Percentiles rank a stretch among this genome's conserved stretches.
Evolutionary conservation across 2,113 vertebrate genomes (phyloP).

Genomic region (Callaeas wilsoni): DNA sequence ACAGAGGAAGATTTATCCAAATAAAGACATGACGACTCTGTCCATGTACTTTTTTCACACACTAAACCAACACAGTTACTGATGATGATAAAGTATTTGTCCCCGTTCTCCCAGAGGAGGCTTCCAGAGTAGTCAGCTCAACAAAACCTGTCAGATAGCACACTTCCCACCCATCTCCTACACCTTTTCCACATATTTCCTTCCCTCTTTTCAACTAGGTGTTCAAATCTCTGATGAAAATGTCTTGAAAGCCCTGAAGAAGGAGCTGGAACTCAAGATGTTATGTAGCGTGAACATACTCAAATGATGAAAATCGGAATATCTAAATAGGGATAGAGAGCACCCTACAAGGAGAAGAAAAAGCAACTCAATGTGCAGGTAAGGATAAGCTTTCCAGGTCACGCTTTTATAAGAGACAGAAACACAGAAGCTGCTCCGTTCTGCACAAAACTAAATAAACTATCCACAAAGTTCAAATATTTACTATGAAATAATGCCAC

Average conservation of each 20-base stretch:
- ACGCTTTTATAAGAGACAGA: neutral
- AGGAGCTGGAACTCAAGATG: neutral
- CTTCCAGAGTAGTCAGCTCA: neutral
- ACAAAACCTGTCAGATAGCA: neutral
- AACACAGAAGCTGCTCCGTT: neutral
- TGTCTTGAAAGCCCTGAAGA: neutral
- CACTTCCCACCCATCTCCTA: neutral
- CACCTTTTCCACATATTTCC: neutral
- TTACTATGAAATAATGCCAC: neutral
- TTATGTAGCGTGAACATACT: neutral
- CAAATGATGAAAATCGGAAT: neutral
- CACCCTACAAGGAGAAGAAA: neutral
- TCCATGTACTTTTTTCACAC: neutral
- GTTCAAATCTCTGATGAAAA: neutral
- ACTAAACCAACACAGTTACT: neutral
- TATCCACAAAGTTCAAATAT: neutral
- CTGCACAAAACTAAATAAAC: neutral
- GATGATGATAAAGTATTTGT: neutral
- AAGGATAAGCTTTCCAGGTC: neutral
- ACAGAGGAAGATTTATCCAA: neutral
- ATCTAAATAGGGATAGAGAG: neutral
- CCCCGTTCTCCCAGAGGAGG: neutral
- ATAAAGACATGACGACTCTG: neutral
- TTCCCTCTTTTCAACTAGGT: neutral
- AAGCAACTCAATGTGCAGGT: neutral